Evolutionary conservation across 2,113 vertebrate species (phyloP), one percentile per base, ranked within the genome.

Genomic region (Gracilinanus agilis): DNA sequence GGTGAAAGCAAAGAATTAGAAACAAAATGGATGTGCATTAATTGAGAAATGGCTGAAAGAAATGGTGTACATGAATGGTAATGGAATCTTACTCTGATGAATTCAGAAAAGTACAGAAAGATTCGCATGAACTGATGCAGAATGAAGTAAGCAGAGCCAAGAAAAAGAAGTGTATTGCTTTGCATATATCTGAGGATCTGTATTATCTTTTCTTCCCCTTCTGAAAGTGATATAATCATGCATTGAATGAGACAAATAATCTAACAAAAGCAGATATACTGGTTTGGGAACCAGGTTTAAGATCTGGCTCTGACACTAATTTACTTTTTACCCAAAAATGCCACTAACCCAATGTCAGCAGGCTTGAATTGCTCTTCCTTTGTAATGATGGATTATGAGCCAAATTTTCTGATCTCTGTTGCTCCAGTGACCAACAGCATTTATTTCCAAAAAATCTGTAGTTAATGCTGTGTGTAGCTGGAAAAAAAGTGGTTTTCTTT

Each of bases 371-470:
- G 10, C 61, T 94, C n/a, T 54, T 3, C 0, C 7, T 2, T 44
- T 24, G 25, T 25, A 34, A 13, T 83, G n/a, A 40, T 83, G 67
- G 67, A 83, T 83, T 83, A 40, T 23, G n/a, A 83, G 19, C n/a
- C 16, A 83, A 40, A 40, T 25, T 27, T 44, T 54, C 89, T 55
- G 29, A 12, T 89, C 34, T 88, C 55, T 54, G 54, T 92, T 93
- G 53, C 93, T 54, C 55, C 49, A 21, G 90, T 91, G 96, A 94
- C 67, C 92, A n/a, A 3, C 6, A 34, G 44, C 49, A 11, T 89
- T 56, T 5, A 0, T 7, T 0, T 40, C 27, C 2, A 0, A 55
- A n/a, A 90, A 58, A 23, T 44, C 58, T 58, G 44, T 55, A 4
- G 29, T 58, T 75, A 75, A 19, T 8, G n/a, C 34, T 83, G 3